These are phyloP conservation scores for Formica exsecta DNA, from an alignment of 1,140 invertebrate genomes.

Conservation along the genomic window DNA sequence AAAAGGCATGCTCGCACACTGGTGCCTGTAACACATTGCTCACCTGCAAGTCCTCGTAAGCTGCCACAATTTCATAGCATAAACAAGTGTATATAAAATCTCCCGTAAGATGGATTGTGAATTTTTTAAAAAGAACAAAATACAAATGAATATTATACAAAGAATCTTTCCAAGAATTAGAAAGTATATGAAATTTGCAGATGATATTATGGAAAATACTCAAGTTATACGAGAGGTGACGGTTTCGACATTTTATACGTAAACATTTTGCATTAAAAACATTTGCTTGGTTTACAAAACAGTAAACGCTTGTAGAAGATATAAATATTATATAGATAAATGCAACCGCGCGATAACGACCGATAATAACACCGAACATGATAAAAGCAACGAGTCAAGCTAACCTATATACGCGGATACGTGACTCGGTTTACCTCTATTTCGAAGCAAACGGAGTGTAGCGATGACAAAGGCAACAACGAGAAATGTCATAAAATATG, in stretches of 20 bases:
- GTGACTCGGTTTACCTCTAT: not conserved
- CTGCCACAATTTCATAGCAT: constrained; percentile 13
- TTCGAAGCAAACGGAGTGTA: not conserved
- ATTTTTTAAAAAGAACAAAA: not conserved
- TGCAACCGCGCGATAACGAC: not conserved
- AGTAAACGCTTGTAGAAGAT: not conserved
- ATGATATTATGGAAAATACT: not conserved
- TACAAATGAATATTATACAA: not conserved
- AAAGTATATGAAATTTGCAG: not conserved
- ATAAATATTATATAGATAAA: not conserved
- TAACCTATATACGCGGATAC: constrained; percentile 17
- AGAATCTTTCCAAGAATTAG: not conserved
- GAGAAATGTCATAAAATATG: not conserved
- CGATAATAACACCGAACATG: not conserved
- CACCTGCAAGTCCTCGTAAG: constrained; percentile 79
- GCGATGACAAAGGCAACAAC: not conserved
- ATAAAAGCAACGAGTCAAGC: not conserved
- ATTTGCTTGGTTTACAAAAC: not conserved
- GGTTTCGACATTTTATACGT: not conserved
- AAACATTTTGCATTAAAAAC: not conserved
- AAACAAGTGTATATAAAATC: not conserved
- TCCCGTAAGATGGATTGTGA: not conserved
- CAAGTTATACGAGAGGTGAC: not conserved
- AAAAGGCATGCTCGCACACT: constrained; percentile 98
- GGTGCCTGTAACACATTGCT: constrained; percentile 91